Evolutionary conservation across 2,797 vertebrate genomes (phyloP).

Genomic region (Hoplostethus atlanticus): DNA sequence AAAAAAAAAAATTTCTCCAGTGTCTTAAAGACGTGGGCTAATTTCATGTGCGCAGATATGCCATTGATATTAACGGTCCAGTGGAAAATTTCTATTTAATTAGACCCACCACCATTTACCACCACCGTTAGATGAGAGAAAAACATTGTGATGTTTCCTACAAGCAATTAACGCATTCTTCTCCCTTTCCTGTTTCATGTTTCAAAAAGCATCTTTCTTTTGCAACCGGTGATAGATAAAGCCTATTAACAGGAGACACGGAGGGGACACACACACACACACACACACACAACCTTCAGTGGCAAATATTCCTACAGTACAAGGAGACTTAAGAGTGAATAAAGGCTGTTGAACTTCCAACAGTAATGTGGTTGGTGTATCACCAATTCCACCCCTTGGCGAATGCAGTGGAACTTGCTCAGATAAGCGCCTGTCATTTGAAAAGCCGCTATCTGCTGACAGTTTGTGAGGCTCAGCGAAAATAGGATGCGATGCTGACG

Average conservation of each 20-base stretch:
- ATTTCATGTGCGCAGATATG: slow-evolving; percentile 59
- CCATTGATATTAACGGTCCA: slow-evolving; percentile 55
- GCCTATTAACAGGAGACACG: slow-evolving; percentile 1
- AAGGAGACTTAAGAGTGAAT: slow-evolving; percentile 44
- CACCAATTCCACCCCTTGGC: slow-evolving; percentile 55
- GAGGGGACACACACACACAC: no score
- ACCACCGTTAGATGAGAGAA: slow-evolving; percentile 41
- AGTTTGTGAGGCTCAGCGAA: slow-evolving; percentile 78
- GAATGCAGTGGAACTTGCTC: slow-evolving; percentile 72
- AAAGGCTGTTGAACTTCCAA: slow-evolving; percentile 46
- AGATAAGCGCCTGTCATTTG: slow-evolving; percentile 83
- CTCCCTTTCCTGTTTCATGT: slow-evolving; percentile 21
- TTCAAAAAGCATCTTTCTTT: slow-evolving; percentile 9
- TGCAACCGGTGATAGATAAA: neutral
- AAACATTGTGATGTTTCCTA: slow-evolving; percentile 15
- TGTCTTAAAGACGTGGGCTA: slow-evolving; percentile 58
- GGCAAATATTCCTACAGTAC: slow-evolving; percentile 4
- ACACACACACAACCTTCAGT: slow-evolving; percentile 1
- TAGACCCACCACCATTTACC: slow-evolving; percentile 46
- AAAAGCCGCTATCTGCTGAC: slow-evolving; percentile 80
- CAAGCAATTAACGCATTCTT: slow-evolving; percentile 12
- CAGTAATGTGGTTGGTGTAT: slow-evolving; percentile 63
- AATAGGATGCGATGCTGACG: slow-evolving; percentile 63
- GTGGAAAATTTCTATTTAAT: slow-evolving; percentile 66
- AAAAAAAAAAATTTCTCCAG: no score